Base-by-base conservation (phyloP, 2,113 vertebrate species). In the Globicephala melas region DNA sequence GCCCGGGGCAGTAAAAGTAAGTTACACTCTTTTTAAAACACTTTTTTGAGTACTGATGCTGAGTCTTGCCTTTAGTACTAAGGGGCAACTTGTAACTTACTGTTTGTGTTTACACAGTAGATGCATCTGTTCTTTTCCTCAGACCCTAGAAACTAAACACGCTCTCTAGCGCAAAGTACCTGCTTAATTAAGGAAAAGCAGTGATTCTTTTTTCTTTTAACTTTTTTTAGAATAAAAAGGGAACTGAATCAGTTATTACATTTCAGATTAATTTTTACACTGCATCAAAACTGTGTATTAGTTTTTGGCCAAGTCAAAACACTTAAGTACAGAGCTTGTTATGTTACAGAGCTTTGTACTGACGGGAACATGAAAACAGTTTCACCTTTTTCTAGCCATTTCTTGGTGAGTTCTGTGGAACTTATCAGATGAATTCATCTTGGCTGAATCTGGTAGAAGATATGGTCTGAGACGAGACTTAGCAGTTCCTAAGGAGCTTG, bases 1-100 rank as follows among this genome's bases (percentile, higher is more conserved):
- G 95, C 96, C 92, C 97, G 96, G 97, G 97, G 97, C 86, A 94
- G 96, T 96, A 79, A 97, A 98, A 98, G 97, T 98, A 98, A 98
- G 96, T 97, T 98, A 93, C 13, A 0, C 18, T 98, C 89, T 96
- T 96, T 96, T 96, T 92, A 97, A 97, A 89, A 92, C 95, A 84
- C 82, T 93, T 26, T 89, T 95, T 85, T 81, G 68, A 97, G 71
- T 96, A 97, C 65, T 91, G 85, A 98, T 97, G 92, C 95, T 97
- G 63, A 95, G 92, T 97, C 95, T 92, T 98, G 91, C 96, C 92
- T 96, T 98, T 94, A 87, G 80, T 95, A 87, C 53, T 95, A 38
- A 92, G 96, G 82, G 76, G 83, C 95, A 97, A 67, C 90, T 97
- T 97, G 95, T 97, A 98, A 94, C 94, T 97, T 97, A 97, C 89